Base-by-base conservation (phyloP, 2,888 invertebrate species). In the Orthosia gothica region DNA sequence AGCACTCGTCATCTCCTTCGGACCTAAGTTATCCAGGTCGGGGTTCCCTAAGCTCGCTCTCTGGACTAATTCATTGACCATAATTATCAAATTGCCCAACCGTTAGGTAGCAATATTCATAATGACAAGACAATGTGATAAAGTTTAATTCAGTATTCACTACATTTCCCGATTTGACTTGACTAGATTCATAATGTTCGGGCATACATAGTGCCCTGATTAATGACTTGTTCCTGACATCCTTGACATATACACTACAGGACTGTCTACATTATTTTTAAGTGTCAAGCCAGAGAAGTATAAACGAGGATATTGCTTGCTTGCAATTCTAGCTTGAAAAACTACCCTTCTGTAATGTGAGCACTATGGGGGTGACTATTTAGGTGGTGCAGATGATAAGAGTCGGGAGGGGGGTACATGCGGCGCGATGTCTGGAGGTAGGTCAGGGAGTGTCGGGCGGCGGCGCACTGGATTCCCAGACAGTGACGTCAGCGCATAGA, bases 381-480 rank as follows among this genome's bases (percentile, higher is more conserved):
- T 49, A 12, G 57, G 40, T 75, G 67, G 64, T 70, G 61, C 5
- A n/a, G 55, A 80, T 78, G 74, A 70, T 86, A 86, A 86, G 83
- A 84, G 67, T 76, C 79, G 86, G 88, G 62, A 68, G 79, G 82
- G 80, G 87, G 88, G 85, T 76, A 88, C 89, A 84, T 84, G 86
- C 82, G 79, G 68, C 87, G 90, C 88, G 85, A 88, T 84, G 88
- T 90, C 94, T 95, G 94, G 92, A 93, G 95, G 96, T 95, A 95
- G 96, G 95, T 95, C 96, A 95, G 95, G 95, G 94, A 94, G 93
- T 88, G 90, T 87, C 91, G 89, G 77, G 83, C 88, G 87, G 86
- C 91, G 89, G 90, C 92, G 91, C 91, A 91, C 92, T 94, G 93
- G 94, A 96, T 96, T 96, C 96, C 95, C 96, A 96, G 96, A 96